Conservation (phyloP, 2,113 vertebrate genomes). For the Ellobius talpinus region DNA sequence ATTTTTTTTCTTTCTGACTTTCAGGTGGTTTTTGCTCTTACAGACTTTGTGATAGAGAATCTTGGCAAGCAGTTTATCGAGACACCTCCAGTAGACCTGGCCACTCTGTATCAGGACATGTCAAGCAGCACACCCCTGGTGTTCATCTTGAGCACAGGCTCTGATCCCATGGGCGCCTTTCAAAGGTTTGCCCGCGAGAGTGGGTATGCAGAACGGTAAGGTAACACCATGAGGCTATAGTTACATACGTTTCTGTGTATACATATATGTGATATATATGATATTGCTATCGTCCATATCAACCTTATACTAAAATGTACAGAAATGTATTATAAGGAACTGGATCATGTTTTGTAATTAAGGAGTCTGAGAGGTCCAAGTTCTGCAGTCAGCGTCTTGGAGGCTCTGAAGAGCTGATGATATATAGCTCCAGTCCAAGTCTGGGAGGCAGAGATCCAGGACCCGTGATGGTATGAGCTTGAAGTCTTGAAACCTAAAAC, state of each 20-base stretch:
- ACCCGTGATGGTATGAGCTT: not conserved
- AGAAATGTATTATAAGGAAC: not conserved
- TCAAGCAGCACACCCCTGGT: conserved; percentile 88
- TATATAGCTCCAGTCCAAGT: not conserved
- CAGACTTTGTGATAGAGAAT: conserved; percentile 89
- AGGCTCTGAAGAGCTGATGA: not conserved
- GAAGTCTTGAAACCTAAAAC: not conserved
- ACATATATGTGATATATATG: not conserved
- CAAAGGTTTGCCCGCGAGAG: conserved; percentile 91
- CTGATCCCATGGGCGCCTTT: conserved; percentile 91
- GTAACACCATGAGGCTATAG: not conserved
- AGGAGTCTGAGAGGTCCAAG: not conserved
- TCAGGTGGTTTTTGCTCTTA: conserved; percentile 89
- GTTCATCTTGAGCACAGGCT: conserved; percentile 92
- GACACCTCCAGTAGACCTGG: conserved; percentile 90
- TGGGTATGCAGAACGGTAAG: conserved; percentile 88
- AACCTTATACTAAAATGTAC: not conserved
- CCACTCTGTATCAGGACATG: conserved; percentile 90
- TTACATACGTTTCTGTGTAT: not conserved
- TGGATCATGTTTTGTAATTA: not conserved
- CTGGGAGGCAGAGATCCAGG: not conserved
- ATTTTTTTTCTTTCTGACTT: conserved; percentile 28
- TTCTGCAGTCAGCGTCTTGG: not conserved
- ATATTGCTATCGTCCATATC: not conserved
- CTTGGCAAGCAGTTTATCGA: conserved; percentile 90